Evolutionary conservation across 2,888 invertebrate species (phyloP), one percentile per base, ranked within the genome.

Genomic region (Patella caerulea): DNA sequence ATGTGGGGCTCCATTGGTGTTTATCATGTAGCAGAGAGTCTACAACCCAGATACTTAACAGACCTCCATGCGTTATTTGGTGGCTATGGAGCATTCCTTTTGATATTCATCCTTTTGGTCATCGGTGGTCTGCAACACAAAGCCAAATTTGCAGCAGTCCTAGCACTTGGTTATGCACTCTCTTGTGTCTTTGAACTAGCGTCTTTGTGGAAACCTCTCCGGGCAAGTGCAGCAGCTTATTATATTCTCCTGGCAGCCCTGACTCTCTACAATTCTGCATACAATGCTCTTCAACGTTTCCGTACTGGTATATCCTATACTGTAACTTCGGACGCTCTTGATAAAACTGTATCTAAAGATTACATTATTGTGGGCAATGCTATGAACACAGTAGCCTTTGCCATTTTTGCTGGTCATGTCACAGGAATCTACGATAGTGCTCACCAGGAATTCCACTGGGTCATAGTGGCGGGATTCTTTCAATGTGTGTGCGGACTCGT

Each of bases 1-100:
- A 72, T 85, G 72, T 86, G 87, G 86, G 81, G 81, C 7, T 71
- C 82, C 2, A 75, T 84, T 56, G 87, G 87, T 54, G 70, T 83
- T 12, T 83, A 78, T 69, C 79, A 84, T 73, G 79, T 83, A 56
- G 75, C 78, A 12, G 77, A 82, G 71, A 75, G 75, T 71, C 24
- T 78, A 54, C 65, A 71, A 12, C 77, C 73, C 14, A 75, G 55
- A 14, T 78, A 72, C 2, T 72, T 80, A n/a, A 79, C 80, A 2
- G 80, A 77, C 45, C 55, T 79, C 1, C 76, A 81, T 71, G 85
- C 82, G 4, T 75, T 86, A 29, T 82, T 83, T 74, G 83, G 85
- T 0, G 87, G 87, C 14, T 85, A 85, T 73, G 79, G 81, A 5
- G 78, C 82, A n/a, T 83, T 81, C 69, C 72, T 84, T 15, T 73